Evolutionary conservation across 2,888 invertebrate genomes (phyloP).

Genomic region (Neoascia interrupta): DNA sequence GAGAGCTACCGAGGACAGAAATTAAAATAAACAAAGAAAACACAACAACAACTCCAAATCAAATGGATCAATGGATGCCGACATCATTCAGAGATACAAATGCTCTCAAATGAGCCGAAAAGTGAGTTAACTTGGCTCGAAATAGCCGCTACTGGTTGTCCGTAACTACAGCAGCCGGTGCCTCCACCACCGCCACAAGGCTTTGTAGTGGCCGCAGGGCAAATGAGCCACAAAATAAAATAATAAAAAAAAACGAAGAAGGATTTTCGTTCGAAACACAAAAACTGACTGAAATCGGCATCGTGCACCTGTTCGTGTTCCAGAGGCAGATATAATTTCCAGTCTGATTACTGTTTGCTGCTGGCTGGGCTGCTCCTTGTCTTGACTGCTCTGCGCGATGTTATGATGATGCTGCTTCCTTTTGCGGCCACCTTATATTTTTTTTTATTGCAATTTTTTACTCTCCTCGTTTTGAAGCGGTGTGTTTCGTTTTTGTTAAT

Average conservation of each 20-base stretch:
- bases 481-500: conserved; percentile 25
- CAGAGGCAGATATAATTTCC: conserved; percentile 58
- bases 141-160: conserved; percentile 64
- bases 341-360: conserved; percentile 62
- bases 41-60: conserved; percentile 16
- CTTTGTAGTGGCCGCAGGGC: conserved; percentile 70
- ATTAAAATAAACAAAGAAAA: conserved; percentile 32
- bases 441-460: conserved; percentile 51
- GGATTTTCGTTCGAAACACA: conserved; percentile 29
- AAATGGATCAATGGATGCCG: conserved; percentile 70
- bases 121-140: conserved; percentile 67
- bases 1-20: conserved; percentile 29
- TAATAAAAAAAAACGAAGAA: conserved; percentile 48
- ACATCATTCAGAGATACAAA: conserved; percentile 69
- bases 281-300: conserved; percentile 60
- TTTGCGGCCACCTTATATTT: conserved; percentile 30
- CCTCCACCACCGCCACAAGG: conserved; percentile 48
- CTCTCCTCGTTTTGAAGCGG: conserved; percentile 34
- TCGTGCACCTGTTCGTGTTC: conserved; percentile 66
- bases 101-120: conserved; percentile 71
- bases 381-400: conserved; percentile 58
- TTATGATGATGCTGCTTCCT: conserved; percentile 56
- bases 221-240: conserved; percentile 52
- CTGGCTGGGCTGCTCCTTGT: conserved; percentile 65
- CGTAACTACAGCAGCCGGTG: conserved; percentile 45